These are phyloP conservation scores for Orbicella faveolata DNA, from an alignment of 64 coral and sea anemone species.

Conservation along the genomic window DNA sequence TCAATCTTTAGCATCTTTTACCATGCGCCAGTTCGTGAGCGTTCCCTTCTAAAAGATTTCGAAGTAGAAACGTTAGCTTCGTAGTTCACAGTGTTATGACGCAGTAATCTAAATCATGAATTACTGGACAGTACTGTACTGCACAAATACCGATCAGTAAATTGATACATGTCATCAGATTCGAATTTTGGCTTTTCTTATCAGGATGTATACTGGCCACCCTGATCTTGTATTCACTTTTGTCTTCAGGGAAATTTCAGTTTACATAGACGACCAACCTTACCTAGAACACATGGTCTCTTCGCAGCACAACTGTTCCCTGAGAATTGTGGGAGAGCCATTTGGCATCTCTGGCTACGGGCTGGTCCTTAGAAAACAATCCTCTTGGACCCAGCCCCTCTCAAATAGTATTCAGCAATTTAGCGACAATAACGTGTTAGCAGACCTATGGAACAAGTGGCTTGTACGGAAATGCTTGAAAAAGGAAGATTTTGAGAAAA, in stretches of 20 bases:
- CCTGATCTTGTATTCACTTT: background rate
- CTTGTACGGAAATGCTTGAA: constrained; percentile 63
- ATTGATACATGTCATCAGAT: too few relatives aligned
- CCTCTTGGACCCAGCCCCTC: constrained; percentile 48
- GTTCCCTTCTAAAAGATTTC: too few relatives aligned
- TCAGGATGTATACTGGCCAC: background rate
- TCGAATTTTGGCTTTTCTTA: too few relatives aligned
- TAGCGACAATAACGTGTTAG: constrained; percentile 52
- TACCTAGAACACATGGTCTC: constrained; percentile 78
- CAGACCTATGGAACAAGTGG: constrained; percentile 70
- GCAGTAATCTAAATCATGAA: too few relatives aligned
- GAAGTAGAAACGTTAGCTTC: too few relatives aligned
- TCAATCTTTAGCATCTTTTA: too few relatives aligned
- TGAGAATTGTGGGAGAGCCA: constrained; percentile 61
- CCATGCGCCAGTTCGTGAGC: too few relatives aligned
- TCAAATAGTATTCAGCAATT: constrained; percentile 54
- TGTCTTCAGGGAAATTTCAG: constrained; percentile 55
- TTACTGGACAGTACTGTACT: too few relatives aligned
- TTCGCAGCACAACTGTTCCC: constrained; percentile 61
- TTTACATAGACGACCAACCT: constrained; percentile 69
- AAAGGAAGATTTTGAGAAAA: constrained; percentile 56
- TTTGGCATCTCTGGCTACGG: constrained; percentile 76
- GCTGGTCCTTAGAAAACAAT: constrained; percentile 59
- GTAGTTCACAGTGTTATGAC: too few relatives aligned
- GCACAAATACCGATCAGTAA: too few relatives aligned